A percentile compares a stretch with the other conserved stretches of the same genome.
These are phyloP conservation scores for Macropodus opercularis DNA, from an alignment of 2,797 vertebrate genomes.

Conservation along the genomic window DNA sequence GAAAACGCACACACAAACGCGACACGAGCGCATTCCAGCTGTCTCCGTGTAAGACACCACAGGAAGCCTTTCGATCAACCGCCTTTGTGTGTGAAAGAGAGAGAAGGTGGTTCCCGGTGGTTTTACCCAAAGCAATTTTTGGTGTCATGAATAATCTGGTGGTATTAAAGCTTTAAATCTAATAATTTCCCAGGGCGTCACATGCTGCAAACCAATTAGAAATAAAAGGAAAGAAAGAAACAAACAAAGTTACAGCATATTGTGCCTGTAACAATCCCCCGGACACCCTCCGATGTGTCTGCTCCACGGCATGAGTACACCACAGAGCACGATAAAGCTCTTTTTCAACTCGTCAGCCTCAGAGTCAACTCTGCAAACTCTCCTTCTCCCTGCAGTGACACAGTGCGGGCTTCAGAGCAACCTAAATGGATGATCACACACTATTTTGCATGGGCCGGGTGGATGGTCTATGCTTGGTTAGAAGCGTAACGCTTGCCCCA, in stretches of 20 bases:
- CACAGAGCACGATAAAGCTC: background rate
- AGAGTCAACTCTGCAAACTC: slow-evolving; percentile 8
- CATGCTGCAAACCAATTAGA: background rate
- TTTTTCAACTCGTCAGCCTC: background rate
- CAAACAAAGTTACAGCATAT: background rate
- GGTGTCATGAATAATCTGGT: slow-evolving; percentile 14
- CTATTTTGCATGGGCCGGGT: slow-evolving; percentile 9
- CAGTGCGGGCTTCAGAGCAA: slow-evolving; percentile 1
- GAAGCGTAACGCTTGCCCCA: too few species aligned
- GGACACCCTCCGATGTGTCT: slow-evolving; percentile 2
- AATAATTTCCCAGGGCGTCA: background rate
- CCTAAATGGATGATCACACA: slow-evolving; percentile 1
- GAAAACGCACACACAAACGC: slow-evolving; percentile 36
- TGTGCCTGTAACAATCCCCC: background rate
- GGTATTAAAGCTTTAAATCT: slow-evolving; percentile 3
- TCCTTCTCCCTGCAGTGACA: background rate
- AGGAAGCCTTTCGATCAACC: slow-evolving; percentile 29
- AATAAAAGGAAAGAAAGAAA: background rate
- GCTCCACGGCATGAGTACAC: background rate
- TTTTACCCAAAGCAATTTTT: slow-evolving; percentile 4
- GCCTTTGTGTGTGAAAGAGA: slow-evolving; percentile 1
- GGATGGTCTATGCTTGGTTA: too few species aligned
- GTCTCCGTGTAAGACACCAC: slow-evolving; percentile 37
- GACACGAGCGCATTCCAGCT: slow-evolving; percentile 42
- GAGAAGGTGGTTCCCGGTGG: background rate